phyloP scores from a whole-genome alignment of 92 coral and sea anemone genomes.

The Palythoa grandis region DNA sequence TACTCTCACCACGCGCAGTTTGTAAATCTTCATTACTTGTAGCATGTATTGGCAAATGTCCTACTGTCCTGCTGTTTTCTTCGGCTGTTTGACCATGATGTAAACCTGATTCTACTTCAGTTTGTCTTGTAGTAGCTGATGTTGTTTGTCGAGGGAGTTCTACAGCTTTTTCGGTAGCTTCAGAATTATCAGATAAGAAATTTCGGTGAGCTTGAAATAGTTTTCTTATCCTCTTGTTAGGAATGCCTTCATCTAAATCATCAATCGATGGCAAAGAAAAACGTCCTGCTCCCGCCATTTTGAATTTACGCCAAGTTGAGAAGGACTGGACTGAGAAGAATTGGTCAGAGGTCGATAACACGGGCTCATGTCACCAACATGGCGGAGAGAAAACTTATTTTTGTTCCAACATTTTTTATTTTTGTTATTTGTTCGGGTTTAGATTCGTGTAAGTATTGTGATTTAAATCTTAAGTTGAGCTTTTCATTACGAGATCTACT shows the following conservation, averaged over 20 bases:
- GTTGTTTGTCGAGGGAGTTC: not conserved
- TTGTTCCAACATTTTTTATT: not conserved
- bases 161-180: not conserved
- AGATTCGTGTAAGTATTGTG: slow-evolving; percentile 21
- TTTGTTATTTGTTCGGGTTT: slow-evolving; percentile 8
- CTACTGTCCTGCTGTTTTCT: not conserved
- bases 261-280: slow-evolving; percentile 79
- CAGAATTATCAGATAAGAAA: not conserved
- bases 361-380: slow-evolving; percentile 24
- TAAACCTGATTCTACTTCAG: not conserved
- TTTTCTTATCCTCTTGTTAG: slow-evolving; percentile 43
- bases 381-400: not conserved
- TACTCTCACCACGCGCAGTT: not conserved
- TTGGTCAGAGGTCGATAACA: slow-evolving; percentile 7
- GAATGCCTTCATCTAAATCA: slow-evolving; percentile 72
- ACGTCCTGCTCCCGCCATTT: slow-evolving; percentile 75
- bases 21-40: not conserved
- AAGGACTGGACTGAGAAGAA: slow-evolving; percentile 7
- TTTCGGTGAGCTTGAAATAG: slow-evolving; percentile 43
- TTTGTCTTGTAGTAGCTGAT: not conserved
- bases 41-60: not conserved
- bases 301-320: not conserved
- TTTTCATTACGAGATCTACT: not conserved
- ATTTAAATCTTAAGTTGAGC: not conserved
- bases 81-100: not conserved